Conservation (phyloP, 2,113 vertebrate genomes). For the Shinisaurus crocodilurus region DNA sequence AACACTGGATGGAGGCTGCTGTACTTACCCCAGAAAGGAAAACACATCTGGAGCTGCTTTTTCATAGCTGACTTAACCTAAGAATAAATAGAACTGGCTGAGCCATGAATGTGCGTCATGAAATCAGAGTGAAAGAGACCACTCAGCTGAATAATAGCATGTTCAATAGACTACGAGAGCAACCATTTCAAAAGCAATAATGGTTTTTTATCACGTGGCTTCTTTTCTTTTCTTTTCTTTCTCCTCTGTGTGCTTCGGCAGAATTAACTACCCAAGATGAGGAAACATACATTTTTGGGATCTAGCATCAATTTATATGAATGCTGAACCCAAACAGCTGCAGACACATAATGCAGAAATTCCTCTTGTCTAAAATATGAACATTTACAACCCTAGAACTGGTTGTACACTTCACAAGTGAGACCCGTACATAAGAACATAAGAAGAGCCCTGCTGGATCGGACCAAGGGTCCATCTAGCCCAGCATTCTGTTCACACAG, state of each 20-base stretch:
- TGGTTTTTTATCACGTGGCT: neutral
- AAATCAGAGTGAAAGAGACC: conserved; percentile 42
- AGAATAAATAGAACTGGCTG: conserved; percentile 3
- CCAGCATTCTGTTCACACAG: no score
- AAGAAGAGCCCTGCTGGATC: no score
- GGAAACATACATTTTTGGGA: conserved; percentile 24
- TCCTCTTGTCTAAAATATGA: neutral
- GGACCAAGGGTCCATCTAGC: neutral
- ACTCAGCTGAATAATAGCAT: conserved; percentile 15
- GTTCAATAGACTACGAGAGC: conserved; percentile 14
- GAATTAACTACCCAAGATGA: neutral
- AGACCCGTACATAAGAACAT: neutral
- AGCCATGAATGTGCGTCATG: neutral
- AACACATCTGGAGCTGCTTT: conserved; percentile 41
- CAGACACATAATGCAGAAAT: neutral
- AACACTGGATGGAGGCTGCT: neutral
- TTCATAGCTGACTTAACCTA: conserved; percentile 3
- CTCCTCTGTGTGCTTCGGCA: conserved; percentile 19
- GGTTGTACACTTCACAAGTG: neutral
- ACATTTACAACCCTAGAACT: no score
- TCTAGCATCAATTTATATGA: neutral
- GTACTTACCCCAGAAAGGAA: neutral
- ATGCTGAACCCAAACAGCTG: neutral
- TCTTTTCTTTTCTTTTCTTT: conserved; percentile 5
- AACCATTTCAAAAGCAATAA: conserved; percentile 19